A percentile compares a stretch with the other conserved stretches of the same genome.
Conservation (phyloP, 2,888 invertebrate species). For the Cheilosia impressa region DNA sequence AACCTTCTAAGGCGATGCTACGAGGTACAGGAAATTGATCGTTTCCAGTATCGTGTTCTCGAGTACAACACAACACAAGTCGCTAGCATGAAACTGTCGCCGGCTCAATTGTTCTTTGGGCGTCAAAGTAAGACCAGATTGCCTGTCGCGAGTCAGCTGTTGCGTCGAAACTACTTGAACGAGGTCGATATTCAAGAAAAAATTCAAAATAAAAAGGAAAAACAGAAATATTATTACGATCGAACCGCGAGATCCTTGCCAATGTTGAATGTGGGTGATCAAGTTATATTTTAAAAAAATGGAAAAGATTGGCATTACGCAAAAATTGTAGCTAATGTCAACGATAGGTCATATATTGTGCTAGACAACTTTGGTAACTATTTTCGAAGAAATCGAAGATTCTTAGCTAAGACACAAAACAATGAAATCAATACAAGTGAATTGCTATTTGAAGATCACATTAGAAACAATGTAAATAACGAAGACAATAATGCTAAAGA, state of each 20-base stretch:
- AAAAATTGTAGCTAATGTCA: slow-evolving; percentile 12
- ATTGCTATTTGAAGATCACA: background rate
- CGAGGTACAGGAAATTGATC: no score
- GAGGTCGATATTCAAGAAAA: background rate
- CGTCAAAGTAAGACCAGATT: background rate
- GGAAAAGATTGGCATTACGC: slow-evolving; percentile 16
- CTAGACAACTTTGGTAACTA: background rate
- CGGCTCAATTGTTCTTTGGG: background rate
- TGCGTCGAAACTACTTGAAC: background rate
- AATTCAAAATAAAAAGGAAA: slow-evolving; percentile 9
- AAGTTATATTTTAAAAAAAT: slow-evolving; percentile 17
- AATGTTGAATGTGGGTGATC: slow-evolving; percentile 10
- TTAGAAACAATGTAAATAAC: slow-evolving; percentile 1
- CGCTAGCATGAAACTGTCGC: background rate
- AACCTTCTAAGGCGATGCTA: no score
- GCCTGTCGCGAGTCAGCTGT: slow-evolving; percentile 3
- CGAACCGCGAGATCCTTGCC: slow-evolving; percentile 8
- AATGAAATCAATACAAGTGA: slow-evolving; percentile 7
- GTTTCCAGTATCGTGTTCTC: no score
- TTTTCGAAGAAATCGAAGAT: background rate
- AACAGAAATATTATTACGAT: slow-evolving; percentile 6
- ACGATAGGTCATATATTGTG: slow-evolving; percentile 20
- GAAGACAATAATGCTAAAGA: slow-evolving; percentile 8
- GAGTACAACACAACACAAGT: background rate
- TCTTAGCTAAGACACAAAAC: slow-evolving; percentile 2